Base-by-base conservation (phyloP, 2,888 invertebrate species). In the Pterostichus niger region DNA sequence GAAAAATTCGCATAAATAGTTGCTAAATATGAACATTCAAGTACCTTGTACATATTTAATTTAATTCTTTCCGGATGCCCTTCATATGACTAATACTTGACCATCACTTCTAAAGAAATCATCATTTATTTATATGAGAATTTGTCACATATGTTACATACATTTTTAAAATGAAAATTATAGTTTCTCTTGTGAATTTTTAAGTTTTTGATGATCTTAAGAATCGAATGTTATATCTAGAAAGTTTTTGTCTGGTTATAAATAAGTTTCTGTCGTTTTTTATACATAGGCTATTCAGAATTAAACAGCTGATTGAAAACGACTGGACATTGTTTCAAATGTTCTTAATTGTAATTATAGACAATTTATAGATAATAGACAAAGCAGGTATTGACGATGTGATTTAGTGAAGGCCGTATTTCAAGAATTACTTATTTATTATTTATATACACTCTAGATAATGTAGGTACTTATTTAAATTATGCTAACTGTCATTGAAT, bases 61-160 rank as follows among this genome's bases (percentile, higher is more conserved):
- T 6, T 17, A 24, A n/a, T n/a, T 9, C 24, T 3, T 24, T 56
- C 4, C 17, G 17, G n/a, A 10, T 59, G 59, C 31, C 59, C 31
- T 59, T 15, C 10, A 56, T 4, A 24, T n/a, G n/a, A n/a, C n/a
- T n/a, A n/a, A n/a, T n/a, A 24, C 56, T 24, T 40, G 40, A 40
- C 40, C 40, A 40, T 40, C 40, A 24, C 9, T 40, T 40, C 40
- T 40, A 1, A 7, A 40, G 40, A 56, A 24, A 56, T 59, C 7
- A 59, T 59, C 4, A 31, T 59, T 59, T 59, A 59, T 59, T 15
- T 11, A 59, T 11, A 59, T 24, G 59, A 10, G 59, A 59, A 59
- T 24, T 2, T 40, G 5, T 40, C 17, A 59, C 59, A 59, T 7
- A 24, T 31, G 59, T 24, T 31, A 2, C 31, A 24, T 59, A 4